A percentile compares a stretch with the other conserved stretches of the same genome.
phyloP scores from a whole-genome alignment of 2,797 vertebrate species.

The Gorsachius magnificus region DNA sequence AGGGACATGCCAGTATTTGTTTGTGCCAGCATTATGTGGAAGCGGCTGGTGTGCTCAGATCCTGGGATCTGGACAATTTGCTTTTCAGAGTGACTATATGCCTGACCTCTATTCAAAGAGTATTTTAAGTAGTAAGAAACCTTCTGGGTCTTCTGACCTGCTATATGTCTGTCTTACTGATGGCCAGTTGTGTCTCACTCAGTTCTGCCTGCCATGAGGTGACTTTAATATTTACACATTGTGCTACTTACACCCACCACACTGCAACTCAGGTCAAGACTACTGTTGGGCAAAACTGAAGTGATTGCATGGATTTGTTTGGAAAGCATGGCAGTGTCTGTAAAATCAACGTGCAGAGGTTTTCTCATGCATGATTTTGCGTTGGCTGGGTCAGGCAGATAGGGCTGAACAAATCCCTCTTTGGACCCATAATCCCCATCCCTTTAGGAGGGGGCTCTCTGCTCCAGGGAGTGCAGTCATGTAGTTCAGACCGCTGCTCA shows the following conservation, averaged over 20 bases:
- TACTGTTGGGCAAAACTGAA: background rate
- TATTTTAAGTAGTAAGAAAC: background rate
- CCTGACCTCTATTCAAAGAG: background rate
- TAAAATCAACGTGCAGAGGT: background rate
- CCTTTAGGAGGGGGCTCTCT: background rate
- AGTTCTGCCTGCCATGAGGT: background rate
- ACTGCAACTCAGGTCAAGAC: background rate
- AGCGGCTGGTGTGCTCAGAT: background rate
- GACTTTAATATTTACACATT: background rate
- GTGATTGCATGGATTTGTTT: background rate
- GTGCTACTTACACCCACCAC: background rate
- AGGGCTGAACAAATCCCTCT: background rate
- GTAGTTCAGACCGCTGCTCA: background rate
- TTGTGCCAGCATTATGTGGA: background rate
- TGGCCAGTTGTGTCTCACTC: background rate
- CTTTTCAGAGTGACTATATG: background rate
- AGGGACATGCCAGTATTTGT: background rate
- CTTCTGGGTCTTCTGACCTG: background rate
- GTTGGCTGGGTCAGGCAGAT: background rate
- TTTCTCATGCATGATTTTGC: background rate
- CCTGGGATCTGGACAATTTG: accelerated
- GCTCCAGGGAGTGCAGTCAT: background rate
- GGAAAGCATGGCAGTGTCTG: background rate
- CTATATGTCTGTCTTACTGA: background rate
- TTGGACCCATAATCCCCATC: background rate